Evolutionary conservation across 1,140 invertebrate genomes (phyloP), one percentile per base, ranked within the genome.

Genomic region (Nylanderia fulva): DNA sequence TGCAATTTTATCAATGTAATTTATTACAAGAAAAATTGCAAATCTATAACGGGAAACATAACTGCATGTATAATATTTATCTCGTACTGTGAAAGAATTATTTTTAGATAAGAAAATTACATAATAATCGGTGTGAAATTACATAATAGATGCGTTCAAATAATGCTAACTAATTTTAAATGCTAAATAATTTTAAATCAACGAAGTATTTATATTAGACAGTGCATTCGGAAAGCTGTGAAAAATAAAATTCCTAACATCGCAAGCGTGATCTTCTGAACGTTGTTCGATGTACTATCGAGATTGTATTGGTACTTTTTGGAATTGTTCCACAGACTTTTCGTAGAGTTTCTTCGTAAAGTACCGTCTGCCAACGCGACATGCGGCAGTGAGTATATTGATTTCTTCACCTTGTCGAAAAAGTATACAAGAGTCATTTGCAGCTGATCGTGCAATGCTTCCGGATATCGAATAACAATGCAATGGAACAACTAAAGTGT

Each of bases 391-490:
- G 54, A 72, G 33, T 71, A 21, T 69, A 71, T 69, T 29, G 77
- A 71, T 80, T 71, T 13, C 13, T 24, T 71, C 52, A 56, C 64
- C 6, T 80, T 13, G 18, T 58, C 64, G 33, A 24, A 56, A 58
- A 80, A 80, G 52, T 80, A 56, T 42, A 80, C 24, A 13, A 64
- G 63, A 79, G 42, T 66, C 63, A 56, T 79, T 79, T 9, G 76
- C 48, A 79, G 63, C 42, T 79, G 48, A 68, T 56, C 33, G 9
- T 39, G 33, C 33, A 27, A 69, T 48, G 61, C n/a, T 77, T 76
- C 56, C 18, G 33, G 33, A 54, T 68, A 68, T 69, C 33, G 64
- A 29, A 21, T 66, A 77, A 54, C 75, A 52, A 52, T 77, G 61
- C 33, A 56, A 24, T 69, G n/a, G 24, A 68, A 69, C 75, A 79